phyloP scores from a whole-genome alignment of 2,113 vertebrate genomes.

The Boulengeromyrus knoepffleri region DNA sequence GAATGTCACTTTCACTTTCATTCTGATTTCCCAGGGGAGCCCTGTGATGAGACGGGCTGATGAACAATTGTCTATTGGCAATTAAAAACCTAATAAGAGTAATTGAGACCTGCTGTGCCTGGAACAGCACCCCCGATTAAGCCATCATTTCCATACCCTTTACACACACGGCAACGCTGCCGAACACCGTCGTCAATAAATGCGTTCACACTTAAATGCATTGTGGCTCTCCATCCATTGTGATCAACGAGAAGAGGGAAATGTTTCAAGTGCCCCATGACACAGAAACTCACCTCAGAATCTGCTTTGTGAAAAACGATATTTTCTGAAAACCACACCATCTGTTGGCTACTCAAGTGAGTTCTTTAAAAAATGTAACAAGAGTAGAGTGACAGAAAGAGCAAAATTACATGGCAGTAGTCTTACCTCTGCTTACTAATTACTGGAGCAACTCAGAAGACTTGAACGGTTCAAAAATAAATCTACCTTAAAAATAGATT shows the following conservation, averaged over 20 bases:
- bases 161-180: conserved; percentile 42
- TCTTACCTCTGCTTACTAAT: background rate
- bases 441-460: background rate
- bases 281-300: background rate
- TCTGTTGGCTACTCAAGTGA: conserved; percentile 7
- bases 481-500: background rate
- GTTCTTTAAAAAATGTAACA: background rate
- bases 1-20: conserved; percentile 49
- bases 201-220: conserved; percentile 30
- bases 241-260: conserved; percentile 15
- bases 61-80: conserved; percentile 55
- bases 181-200: conserved; percentile 35
- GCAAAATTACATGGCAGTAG: background rate
- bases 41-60: conserved; percentile 49
- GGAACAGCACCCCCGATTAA: conserved; percentile 51
- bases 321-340: background rate
- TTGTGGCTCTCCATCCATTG: conserved; percentile 11
- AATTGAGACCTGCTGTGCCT: conserved; percentile 38
- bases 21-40: conserved; percentile 56
- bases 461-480: background rate
- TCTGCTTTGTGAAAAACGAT: background rate
- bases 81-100: conserved; percentile 47
- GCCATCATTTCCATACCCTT: conserved; percentile 50
- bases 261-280: background rate
- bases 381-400: background rate